Base-by-base conservation (phyloP, 2,888 invertebrate species). In the Erebia aethiops region DNA sequence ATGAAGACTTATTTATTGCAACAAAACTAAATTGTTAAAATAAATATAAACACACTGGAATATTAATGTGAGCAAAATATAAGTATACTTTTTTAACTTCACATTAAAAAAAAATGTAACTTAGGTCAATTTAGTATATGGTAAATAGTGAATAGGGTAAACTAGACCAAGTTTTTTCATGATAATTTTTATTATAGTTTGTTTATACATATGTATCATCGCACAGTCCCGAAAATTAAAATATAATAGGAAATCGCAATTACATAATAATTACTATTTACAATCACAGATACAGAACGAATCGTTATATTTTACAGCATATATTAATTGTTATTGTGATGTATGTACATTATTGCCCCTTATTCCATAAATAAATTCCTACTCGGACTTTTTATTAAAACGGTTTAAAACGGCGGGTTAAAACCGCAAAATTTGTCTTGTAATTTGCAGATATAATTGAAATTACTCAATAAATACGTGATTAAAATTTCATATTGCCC, bases 251-350 rank as follows among this genome's bases (percentile, higher is more conserved):
- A 56, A 71, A 51, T 21, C 26, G 65, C 69, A 69, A 74, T 69
- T 72, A 69, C 69, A 52, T 72, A 64, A 62, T 65, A 64, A 63
- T 65, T 69, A 70, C 60, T 71, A 75, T 71, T 49, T 66, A 75
- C 71, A 71, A 70, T 72, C 71, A 72, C 73, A 71, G 72, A 60
- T 70, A 72, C 71, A 71, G 72, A 56, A 71, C 21, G 26, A 5
- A 61, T 58, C n/a, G 13, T 51, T 69, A 57, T 58, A 49, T 67
- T 71, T 64, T 69, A 67, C 73, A 41, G 26, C 71, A 72, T 61
- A 66, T 41, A 69, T 14, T 51, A 21, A 58, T 26, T 49, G 9
- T n/a, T 16, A 21, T 66, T 73, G 73, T 74, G 75, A 75, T 76
- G 71, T 67, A 64, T 57, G 57, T 10, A 66, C 21, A n/a, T 72